A percentile compares a stretch with the other conserved stretches of the same genome.
These are phyloP conservation scores for Philaethria dido DNA, from an alignment of 2,888 invertebrate genomes.

Conservation along the genomic window DNA sequence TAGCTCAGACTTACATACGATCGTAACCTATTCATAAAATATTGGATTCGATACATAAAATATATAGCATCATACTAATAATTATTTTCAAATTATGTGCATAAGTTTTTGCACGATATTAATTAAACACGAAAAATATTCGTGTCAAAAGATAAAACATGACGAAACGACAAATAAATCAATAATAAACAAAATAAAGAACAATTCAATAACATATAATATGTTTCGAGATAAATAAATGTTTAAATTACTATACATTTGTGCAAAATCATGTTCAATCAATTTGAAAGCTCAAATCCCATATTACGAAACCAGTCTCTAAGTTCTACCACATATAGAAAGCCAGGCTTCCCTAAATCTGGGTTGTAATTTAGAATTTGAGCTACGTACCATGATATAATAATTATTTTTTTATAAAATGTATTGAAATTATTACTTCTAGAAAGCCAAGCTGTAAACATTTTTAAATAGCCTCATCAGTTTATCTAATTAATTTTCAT, in stretches of 20 bases:
- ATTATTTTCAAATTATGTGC: constrained; percentile 16
- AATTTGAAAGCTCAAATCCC: constrained; percentile 12
- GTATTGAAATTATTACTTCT: neutral
- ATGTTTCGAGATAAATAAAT: neutral
- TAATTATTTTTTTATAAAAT: neutral
- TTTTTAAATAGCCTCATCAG: neutral
- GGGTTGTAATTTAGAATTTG: constrained; percentile 8
- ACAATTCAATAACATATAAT: neutral
- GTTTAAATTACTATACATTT: neutral
- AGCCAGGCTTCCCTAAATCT: neutral
- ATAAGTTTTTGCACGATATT: constrained; percentile 14
- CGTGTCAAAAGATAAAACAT: neutral
- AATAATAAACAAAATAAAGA: neutral
- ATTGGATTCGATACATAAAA: constrained; percentile 36
- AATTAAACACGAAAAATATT: neutral
- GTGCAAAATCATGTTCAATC: constrained; percentile 16
- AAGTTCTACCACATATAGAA: neutral
- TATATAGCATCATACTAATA: constrained; percentile 32
- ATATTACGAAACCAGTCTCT: neutral
- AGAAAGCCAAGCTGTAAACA: constrained; percentile 4
- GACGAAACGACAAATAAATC: neutral
- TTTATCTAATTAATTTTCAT: neutral
- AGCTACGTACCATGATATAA: neutral
- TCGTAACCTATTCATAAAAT: constrained; percentile 29
- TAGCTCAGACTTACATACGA: constrained; percentile 31